phyloP scores from a whole-genome alignment of 1,140 invertebrate genomes.

The Rhyzopertha dominica region DNA sequence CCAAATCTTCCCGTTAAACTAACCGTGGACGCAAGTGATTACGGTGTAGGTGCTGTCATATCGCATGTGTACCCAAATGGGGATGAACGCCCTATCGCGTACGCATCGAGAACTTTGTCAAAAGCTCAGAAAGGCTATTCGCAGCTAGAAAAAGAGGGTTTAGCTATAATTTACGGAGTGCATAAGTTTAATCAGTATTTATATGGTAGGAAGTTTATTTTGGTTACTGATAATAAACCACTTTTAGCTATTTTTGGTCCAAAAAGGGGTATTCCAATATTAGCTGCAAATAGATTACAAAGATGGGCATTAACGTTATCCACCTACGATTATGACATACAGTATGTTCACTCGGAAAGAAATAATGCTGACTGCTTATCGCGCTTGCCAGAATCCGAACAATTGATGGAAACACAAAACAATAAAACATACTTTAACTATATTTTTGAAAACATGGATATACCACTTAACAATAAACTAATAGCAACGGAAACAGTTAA shows the following conservation, averaged over 20 bases:
- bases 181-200: conserved; percentile 53
- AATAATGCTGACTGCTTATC: no score
- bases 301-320: conserved; percentile 39
- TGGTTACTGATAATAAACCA: conserved; percentile 50
- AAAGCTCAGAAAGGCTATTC: conserved; percentile 47
- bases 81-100: conserved; percentile 44
- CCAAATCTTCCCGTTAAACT: conserved; percentile 26
- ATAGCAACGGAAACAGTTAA: conserved; percentile 18
- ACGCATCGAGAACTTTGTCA: conserved; percentile 46
- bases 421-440: conserved; percentile 8
- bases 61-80: conserved; percentile 31
- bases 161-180: conserved; percentile 51
- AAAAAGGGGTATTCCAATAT: conserved; percentile 35
- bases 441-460: conserved; percentile 4
- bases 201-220: conserved; percentile 48
- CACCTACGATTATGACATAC: conserved; percentile 37
- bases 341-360: conserved; percentile 38
- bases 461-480: conserved; percentile 18
- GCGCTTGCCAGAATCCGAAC: conserved; percentile 24
- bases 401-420: conserved; percentile 32
- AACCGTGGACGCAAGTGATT: conserved; percentile 27
- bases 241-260: conserved; percentile 46
- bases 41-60: conserved; percentile 33
- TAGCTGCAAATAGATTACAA: conserved; percentile 36
- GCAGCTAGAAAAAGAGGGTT: conserved; percentile 52